Conservation (phyloP, 2,888 invertebrate species). For the Tipula unca region DNA sequence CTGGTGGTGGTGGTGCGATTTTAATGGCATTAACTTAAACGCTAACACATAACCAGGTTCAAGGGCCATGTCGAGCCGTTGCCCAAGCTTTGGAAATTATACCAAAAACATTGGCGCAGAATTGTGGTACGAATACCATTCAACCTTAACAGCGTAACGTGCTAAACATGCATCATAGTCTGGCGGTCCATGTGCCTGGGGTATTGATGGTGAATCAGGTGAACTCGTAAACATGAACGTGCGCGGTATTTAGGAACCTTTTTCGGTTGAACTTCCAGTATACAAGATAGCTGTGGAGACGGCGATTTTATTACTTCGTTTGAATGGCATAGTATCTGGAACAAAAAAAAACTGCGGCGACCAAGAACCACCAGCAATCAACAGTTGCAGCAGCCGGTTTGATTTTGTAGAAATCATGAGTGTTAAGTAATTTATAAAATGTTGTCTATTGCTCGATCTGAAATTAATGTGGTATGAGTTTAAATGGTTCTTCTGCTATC, state of each 20-base stretch:
- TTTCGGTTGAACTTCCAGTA: constrained; percentile 88
- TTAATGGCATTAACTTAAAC: constrained; percentile 92
- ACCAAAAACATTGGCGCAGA: constrained; percentile 94
- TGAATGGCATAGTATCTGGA: constrained; percentile 98
- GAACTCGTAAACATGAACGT: constrained; percentile 85
- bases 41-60: constrained; percentile 74
- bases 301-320: constrained; percentile 87
- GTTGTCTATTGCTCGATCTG: too few relatives aligned
- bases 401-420: too few relatives aligned
- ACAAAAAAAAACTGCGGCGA: constrained; percentile 63
- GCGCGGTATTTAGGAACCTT: constrained; percentile 91
- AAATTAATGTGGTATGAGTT: too few relatives aligned
- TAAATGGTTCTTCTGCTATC: too few relatives aligned
- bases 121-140: constrained; percentile 96
- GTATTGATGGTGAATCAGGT: constrained; percentile 92
- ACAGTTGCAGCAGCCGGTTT: not conserved
- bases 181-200: constrained; percentile 60
- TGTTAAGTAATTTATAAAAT: too few relatives aligned
- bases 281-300: constrained; percentile 84
- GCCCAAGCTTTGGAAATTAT: constrained; percentile 94
- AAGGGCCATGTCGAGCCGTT: constrained; percentile 93
- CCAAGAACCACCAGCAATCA: not conserved
- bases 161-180: constrained; percentile 76
- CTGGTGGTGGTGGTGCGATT: constrained; percentile 94
- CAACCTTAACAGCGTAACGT: constrained; percentile 84